Evolutionary conservation across 2,888 invertebrate species (phyloP).

Genomic region (Unio delphinus): DNA sequence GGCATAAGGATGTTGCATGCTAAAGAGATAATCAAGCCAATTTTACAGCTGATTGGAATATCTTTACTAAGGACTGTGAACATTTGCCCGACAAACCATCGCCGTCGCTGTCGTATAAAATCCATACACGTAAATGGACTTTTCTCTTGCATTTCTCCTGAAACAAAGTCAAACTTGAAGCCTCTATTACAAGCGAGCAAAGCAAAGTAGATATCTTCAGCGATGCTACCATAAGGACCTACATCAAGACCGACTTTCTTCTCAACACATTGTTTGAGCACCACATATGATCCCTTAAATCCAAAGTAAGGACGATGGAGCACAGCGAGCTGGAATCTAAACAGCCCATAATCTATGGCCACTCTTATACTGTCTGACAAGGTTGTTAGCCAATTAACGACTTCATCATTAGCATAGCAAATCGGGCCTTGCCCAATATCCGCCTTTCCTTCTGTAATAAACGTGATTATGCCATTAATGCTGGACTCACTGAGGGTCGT

Average conservation of each 20-base stretch:
- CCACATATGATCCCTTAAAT: constrained; percentile 34
- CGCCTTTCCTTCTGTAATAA: constrained; percentile 34
- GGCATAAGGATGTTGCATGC: constrained; percentile 22
- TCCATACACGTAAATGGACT: constrained; percentile 30
- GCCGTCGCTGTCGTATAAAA: constrained; percentile 23
- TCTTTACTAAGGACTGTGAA: constrained; percentile 14
- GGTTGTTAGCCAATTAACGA: constrained; percentile 28
- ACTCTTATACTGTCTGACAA: constrained; percentile 24
- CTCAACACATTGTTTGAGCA: constrained; percentile 21
- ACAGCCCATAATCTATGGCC: constrained; percentile 24
- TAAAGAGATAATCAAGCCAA: constrained; percentile 14
- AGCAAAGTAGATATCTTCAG: constrained; percentile 33
- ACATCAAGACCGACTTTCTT: constrained; percentile 24
- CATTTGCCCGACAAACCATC: constrained; percentile 31
- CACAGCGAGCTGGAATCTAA: constrained; percentile 22
- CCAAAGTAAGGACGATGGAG: constrained; percentile 24
- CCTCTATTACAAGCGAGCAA: constrained; percentile 26
- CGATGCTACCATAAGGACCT: constrained; percentile 35
- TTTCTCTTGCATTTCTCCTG: constrained; percentile 34
- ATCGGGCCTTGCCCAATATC: constrained; percentile 53
- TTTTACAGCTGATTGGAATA: constrained; percentile 16
- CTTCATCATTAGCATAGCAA: constrained; percentile 18
- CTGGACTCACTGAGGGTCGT: constrained; percentile 44
- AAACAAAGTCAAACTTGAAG: constrained; percentile 26
- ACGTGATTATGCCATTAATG: constrained; percentile 45